Evolutionary conservation across 2,888 invertebrate species (phyloP).

Genomic region (Caenorhabditis plicata): DNA sequence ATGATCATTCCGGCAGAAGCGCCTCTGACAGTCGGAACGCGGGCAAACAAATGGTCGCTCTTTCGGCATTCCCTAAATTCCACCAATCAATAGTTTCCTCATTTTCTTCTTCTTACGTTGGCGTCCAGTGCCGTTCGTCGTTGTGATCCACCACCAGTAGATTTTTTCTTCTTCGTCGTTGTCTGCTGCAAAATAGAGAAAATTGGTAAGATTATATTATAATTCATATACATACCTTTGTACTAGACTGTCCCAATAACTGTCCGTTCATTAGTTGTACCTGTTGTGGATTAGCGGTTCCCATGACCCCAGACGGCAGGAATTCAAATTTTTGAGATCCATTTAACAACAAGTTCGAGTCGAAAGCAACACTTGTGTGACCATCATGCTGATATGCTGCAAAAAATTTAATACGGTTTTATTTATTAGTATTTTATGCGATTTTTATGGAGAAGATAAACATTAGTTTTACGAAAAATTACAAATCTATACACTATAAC

Average conservation of each 20-base stretch:
- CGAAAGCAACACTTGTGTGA: conserved; percentile 2
- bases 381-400: conserved; percentile 6
- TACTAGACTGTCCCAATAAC: no score
- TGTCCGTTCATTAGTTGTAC: no score
- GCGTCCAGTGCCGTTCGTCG: conserved; percentile 26
- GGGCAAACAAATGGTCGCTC: conserved; percentile 29
- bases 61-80: conserved; percentile 26
- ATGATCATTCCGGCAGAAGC: conserved; percentile 32
- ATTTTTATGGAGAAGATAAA: no score
- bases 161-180: conserved; percentile 26
- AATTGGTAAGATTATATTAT: no score
- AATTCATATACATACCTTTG: no score
- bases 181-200: neutral
- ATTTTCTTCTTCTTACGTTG: conserved; percentile 12
- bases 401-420: neutral
- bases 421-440: no score
- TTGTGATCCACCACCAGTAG: conserved; percentile 17
- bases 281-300: no score
- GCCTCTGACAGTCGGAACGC: conserved; percentile 12
- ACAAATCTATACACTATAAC: no score
- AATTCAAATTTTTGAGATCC: conserved; percentile 14
- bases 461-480: no score
- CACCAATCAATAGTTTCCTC: neutral
- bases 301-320: conserved; percentile 11
- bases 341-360: conserved; percentile 8